Evolutionary conservation across 1,140 invertebrate species (phyloP), one percentile per base, ranked within the genome.

Genomic region (Brachionus calyciflorus): DNA sequence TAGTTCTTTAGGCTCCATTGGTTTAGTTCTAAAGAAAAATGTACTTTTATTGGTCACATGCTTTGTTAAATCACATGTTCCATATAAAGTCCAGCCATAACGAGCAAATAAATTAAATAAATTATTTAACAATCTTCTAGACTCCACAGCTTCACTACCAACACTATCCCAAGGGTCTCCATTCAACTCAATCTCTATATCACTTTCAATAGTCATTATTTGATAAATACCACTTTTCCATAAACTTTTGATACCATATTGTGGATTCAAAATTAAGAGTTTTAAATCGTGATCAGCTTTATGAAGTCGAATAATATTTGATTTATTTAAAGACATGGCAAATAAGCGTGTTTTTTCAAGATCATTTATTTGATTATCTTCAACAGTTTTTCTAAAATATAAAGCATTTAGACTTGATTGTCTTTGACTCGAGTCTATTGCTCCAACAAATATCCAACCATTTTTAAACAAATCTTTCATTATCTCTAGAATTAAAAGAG

Each of bases 41-140:
- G 60, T 65, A 28, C 60, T 65, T 24, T 65, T 65, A 17, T 65
- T 65, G n/a, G 17, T 21, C n/a, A 44, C 10, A 41, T 44, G n/a
- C 12, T 41, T 41, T 12, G 33, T 65, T 7, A 65, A n/a, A 10
- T 65, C 60, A 24, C 60, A 65, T 2, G 40, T 44, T 44, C 33
- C 60, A 17, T 65, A 65, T 37, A 65, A 65, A 26, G 0, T 65
- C 60, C 60, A 65, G 3, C 60, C 37, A 24, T 65, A 41, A 19
- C 60, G 33, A 24, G 60, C 33, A 41, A 65, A 65, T 24, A 65
- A 28, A 44, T 65, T 65, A 44, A 65, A 65, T 28, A 65, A 65
- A 19, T 44, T 44, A 19, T 65, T 65, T 21, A 65, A 65, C n/a
- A 65, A 65, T 21, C 17, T 37, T 44, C 60, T 65, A 3, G 60